Conservation (phyloP, 1,140 invertebrate species). For the Andricus grossulariae region DNA sequence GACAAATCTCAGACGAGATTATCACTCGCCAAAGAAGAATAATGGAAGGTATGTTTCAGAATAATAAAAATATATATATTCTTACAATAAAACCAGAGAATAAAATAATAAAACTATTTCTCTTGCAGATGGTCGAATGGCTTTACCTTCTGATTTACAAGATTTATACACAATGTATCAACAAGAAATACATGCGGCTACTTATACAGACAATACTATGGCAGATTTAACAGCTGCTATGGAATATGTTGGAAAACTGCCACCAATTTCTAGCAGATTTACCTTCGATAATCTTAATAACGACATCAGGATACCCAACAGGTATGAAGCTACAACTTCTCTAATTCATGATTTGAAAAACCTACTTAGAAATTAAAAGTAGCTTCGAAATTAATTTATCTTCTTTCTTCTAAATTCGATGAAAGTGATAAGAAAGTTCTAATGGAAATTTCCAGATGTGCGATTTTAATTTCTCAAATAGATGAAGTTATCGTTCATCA, state of each 20-base stretch:
- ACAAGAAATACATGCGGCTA: conserved; percentile 87
- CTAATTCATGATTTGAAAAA: background rate
- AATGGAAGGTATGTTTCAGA: conserved; percentile 84
- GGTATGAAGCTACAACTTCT: conserved; percentile 47
- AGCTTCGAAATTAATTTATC: background rate
- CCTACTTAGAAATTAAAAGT: too few relatives aligned
- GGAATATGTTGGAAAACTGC: conserved; percentile 60
- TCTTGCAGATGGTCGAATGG: conserved; percentile 80
- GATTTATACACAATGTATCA: conserved; percentile 92
- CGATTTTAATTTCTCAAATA: background rate
- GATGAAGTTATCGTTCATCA: background rate
- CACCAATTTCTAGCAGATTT: conserved; percentile 63
- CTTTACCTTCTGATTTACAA: conserved; percentile 85
- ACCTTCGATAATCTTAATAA: conserved; percentile 60
- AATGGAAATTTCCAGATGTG: too few relatives aligned
- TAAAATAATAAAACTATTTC: conserved; percentile 22
- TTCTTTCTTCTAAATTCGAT: too few relatives aligned
- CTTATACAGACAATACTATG: conserved; percentile 79
- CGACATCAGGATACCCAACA: conserved; percentile 61
- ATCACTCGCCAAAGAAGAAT: conserved; percentile 90
- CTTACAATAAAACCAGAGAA: background rate
- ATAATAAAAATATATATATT: conserved; percentile 12
- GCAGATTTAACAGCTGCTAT: conserved; percentile 58
- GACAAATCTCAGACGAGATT: conserved; percentile 92
- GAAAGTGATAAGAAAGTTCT: too few relatives aligned